Base-by-base conservation (phyloP, 2,888 invertebrate genomes). In the Taphrorychus bicolor region DNA sequence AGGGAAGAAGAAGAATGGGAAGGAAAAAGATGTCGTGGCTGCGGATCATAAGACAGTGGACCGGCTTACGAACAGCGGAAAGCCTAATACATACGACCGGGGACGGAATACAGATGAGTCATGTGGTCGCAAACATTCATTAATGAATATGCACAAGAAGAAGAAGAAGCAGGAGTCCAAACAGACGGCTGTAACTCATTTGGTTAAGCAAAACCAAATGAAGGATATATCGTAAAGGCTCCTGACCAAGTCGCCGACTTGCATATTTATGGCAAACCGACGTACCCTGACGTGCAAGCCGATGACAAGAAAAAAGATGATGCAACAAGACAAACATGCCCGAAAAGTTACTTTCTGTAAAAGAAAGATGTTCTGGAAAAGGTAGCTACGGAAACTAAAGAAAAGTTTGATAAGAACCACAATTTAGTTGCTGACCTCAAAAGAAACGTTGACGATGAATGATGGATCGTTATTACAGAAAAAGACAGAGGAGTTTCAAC, bases 211-310 rank as follows among this genome's bases (percentile, higher is more conserved):
- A 70, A 85, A 85, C 19, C 86, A 90, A 57, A 85, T 91, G 70
- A 85, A 93, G 74, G 94, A 94, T 78, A n/a, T n/a, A 89, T 94
- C 57, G 93, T 95, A 0, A 95, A 95, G 81, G 95, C 95, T 2
- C 95, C 95, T 0, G 95, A 95, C 81, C 95, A 95, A 86, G 95
- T 95, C 0, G 95, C 95, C 9, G 95, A 95, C 80, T 83, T 95
- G 66, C 95, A 95, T 3, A 88, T 95, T 41, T 94, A 95, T 71
- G 95, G 95, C 82, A 95, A 93, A 83, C 94, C 91, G 3, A 94
- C 94, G 77, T 89, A 88, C 68, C 72, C 70, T 5, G 51, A 51
- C 9, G 61, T 71, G 5, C 73, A 76, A 60, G 69, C 74, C 59
- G 78, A 79, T 42, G 73, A 66, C n/a, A 76, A 74, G 22, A 77